Base-by-base conservation (phyloP, 2,888 invertebrate species). In the Hermaeophaga mercurialis region DNA sequence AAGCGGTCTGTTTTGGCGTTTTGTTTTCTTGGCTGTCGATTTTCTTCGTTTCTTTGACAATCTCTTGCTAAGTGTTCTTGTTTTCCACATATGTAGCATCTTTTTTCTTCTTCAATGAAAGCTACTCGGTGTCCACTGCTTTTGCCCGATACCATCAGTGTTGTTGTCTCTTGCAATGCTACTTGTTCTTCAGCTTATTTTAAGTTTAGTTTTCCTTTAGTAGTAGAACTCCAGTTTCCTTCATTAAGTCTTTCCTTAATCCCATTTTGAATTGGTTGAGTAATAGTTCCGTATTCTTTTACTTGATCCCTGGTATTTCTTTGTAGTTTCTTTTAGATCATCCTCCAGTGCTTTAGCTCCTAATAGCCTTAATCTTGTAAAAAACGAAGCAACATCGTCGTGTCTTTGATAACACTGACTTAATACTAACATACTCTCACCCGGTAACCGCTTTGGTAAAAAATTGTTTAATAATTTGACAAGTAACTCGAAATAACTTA, bases 251-350 rank as follows among this genome's bases (percentile, higher is more conserved):
- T 14, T 43, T 55, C 7, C 26, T 8, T 22, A n/a, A 17, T 12
- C 43, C 47, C 9, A 45, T 17, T 24, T 58, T 58, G 9, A 58
- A 58, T 22, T 58, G 52, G 28, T 53, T 59, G 7, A 56, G 9
- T 1, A 56, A 3, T 7, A 56, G 2, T 1, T 56, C 19, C 19
- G 12, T 15, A 24, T 31, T 47, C 38, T 46, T 46, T 15, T 48
- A 44, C n/a, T 31, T 52, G 3, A 53, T 12, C 7, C 52, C 44
- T 3, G 56, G 24, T 8, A 47, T 19, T 46, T 58, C 41, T 6
- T 44, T 4, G 19, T 1, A 8, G 45, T 39, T 9, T 12, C 17
- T 8, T 12, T 14, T n/a, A 45, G 24, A 18, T 54, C 50, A 8
- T 50, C 47, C 19, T 46, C 22, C 11, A 55, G 38, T 7, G 54